Conservation (phyloP, 2,797 vertebrate genomes). For the Leptodactylus fallax region DNA sequence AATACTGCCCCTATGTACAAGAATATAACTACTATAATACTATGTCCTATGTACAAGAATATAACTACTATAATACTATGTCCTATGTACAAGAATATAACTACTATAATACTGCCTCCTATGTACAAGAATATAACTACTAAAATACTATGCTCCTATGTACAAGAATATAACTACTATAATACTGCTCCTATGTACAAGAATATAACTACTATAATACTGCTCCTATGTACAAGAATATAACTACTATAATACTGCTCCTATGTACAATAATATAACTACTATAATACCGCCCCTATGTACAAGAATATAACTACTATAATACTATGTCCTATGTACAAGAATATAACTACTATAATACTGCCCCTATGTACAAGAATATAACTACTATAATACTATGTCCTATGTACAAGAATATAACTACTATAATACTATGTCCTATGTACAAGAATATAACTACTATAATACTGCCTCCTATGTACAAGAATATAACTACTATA, state of each 20-base stretch:
- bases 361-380: neutral
- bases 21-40: neutral
- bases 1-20: neutral
- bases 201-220: constrained; percentile 9
- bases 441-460: neutral
- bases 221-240: neutral
- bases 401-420: neutral
- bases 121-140: neutral
- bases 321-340: neutral
- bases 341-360: neutral
- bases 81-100: no score
- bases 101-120: neutral
- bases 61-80: no score
- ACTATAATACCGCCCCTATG: neutral
- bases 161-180: constrained; percentile 1
- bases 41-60: no score
- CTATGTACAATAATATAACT: neutral
- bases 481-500: no score
- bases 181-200: neutral
- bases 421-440: neutral
- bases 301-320: neutral
- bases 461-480: neutral
- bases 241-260: neutral
- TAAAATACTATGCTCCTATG: neutral
- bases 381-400: neutral